Conservation (phyloP, 1,140 invertebrate genomes). For the Portunus trituberculatus region DNA sequence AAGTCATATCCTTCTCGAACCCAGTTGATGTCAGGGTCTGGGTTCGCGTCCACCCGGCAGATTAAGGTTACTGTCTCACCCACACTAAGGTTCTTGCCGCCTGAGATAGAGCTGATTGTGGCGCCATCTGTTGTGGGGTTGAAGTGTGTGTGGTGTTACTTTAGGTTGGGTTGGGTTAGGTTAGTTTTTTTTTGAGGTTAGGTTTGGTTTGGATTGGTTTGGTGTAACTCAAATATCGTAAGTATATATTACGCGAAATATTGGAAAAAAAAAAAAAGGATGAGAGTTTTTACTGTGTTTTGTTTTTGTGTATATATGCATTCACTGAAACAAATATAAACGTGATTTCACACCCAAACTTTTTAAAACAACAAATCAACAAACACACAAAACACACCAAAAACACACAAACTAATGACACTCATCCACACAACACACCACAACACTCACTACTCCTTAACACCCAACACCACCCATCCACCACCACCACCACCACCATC, state of each 20-base stretch:
- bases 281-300: neutral
- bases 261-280: no score
- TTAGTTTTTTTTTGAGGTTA: neutral
- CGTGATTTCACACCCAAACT: neutral
- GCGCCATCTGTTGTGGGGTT: constrained; percentile 10
- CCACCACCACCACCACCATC: neutral
- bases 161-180: neutral
- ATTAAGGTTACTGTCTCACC: constrained; percentile 20
- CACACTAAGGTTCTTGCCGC: neutral
- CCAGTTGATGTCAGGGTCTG: constrained; percentile 52
- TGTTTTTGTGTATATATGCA: no score
- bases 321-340: no score
- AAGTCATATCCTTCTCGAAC: constrained; percentile 34
- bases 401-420: no score
- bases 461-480: no score
- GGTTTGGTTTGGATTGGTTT: no score
- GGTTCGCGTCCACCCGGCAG: constrained; percentile 43
- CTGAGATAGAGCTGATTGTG: constrained; percentile 34
- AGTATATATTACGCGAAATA: no score
- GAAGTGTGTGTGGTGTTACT: neutral
- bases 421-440: no score
- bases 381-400: no score
- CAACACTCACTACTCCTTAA: no score
- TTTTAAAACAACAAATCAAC: neutral
- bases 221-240: no score